Percentiles rank a stretch among this genome's conserved stretches.
Evolutionary conservation across 2,113 vertebrate species (phyloP).

Genomic region (Nibea albiflora): DNA sequence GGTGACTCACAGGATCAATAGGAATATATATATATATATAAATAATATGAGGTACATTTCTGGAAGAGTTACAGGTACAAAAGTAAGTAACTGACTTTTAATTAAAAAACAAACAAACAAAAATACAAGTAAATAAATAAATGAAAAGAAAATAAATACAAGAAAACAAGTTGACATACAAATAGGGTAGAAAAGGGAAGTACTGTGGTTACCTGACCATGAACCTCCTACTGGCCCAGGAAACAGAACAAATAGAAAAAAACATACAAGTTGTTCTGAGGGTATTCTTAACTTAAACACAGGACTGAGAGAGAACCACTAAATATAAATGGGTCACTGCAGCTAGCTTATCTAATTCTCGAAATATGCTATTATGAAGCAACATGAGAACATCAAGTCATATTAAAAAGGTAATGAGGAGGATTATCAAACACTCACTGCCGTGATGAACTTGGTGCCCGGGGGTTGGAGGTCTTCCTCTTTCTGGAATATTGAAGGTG

Average conservation of each 20-base stretch:
- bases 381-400: neutral
- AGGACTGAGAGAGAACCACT: neutral
- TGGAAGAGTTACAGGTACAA: too few relatives aligned
- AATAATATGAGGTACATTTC: too few relatives aligned
- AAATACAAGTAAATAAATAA: neutral
- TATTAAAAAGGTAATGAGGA: neutral
- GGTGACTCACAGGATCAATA: too few relatives aligned
- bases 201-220: neutral
- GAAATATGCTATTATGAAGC: neutral
- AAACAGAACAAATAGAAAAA: neutral
- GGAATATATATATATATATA: too few relatives aligned
- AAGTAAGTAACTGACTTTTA: too few relatives aligned
- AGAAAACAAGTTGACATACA: neutral
- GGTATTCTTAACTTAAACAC: neutral
- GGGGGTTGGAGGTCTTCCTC: slow-evolving; percentile 73
- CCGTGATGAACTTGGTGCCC: slow-evolving; percentile 81
- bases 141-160: neutral
- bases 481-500: slow-evolving; percentile 77
- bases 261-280: neutral
- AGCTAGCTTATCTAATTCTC: neutral
- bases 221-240: neutral
- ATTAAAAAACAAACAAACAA: neutral
- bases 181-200: too few relatives aligned
- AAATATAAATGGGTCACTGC: neutral
- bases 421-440: slow-evolving; percentile 74